Evolutionary conservation across 2,888 invertebrate species (phyloP), one percentile per base, ranked within the genome.

Genomic region (Junonia oenone): DNA sequence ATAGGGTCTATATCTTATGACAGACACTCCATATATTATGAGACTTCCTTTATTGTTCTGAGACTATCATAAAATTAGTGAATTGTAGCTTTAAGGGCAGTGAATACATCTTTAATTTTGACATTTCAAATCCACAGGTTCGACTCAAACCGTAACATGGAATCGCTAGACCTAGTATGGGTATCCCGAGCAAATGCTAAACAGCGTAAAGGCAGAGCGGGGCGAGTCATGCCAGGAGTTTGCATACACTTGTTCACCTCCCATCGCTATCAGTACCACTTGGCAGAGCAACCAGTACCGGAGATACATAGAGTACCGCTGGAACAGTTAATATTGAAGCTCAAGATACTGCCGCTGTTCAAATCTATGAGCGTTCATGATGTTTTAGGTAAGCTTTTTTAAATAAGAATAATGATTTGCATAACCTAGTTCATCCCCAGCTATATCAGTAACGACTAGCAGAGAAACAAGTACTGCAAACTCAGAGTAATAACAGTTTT

Each of bases 251-350:
- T 98, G 47, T 98, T 95, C 78, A 97, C 97, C 0, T 92, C 93
- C 0, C 93, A 94, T 64, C 91, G 95, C 38, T 94, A 92, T 73
- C 77, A 86, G 27, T 78, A 94, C 63, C 92, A 94, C 56, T 84
- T 97, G 61, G 72, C 93, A 5, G 91, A 92, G 1, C 96, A 96
- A 68, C 96, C 96, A 0, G 92, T 95, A 46, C 97, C 98, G 0
- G 98, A 98, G 86, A 96, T 99, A 72, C 94, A 97, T 57, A 85
- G 98, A 62, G 94, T 97, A 55, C 97, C 98, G 1, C 87, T 98
- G 19, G 97, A 98, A 77, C 96, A 96, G 70, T 74, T 96, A 49
- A 81, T 96, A 33, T 71, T 96, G 64, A 93, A 95, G 67, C 93
- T 96, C 49, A 95, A 95, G 83, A 93, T 95, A 47, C 77, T 96